Percentiles rank a stretch among this genome's conserved stretches.
Conservation (phyloP, 2,113 vertebrate genomes). For the Oncorhynchus mykiss region DNA sequence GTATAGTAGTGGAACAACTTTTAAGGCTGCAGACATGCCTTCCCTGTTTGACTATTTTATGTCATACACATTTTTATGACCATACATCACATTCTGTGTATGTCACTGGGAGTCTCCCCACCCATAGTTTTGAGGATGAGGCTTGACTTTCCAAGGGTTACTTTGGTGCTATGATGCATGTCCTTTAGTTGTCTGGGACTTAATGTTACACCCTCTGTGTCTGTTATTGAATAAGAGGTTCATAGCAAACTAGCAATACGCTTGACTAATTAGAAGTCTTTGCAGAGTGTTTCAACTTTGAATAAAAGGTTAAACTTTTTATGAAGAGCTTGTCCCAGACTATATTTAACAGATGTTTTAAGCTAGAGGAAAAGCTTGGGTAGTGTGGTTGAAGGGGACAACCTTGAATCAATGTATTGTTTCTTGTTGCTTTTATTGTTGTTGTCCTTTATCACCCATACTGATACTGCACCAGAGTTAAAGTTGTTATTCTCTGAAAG, state of each 20-base stretch:
- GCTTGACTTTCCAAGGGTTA: slow-evolving; percentile 59
- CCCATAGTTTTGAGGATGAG: slow-evolving; percentile 54
- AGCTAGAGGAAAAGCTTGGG: not conserved
- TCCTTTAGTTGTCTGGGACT: slow-evolving; percentile 46
- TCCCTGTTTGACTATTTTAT: slow-evolving; percentile 22
- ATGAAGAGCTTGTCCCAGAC: not conserved
- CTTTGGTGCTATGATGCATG: slow-evolving; percentile 57
- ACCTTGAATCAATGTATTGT: too few species aligned
- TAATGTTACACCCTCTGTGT: slow-evolving; percentile 44
- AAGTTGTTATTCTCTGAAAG: not conserved
- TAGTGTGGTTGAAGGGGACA: too few species aligned
- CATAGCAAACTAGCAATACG: slow-evolving; percentile 5
- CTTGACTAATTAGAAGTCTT: not conserved
- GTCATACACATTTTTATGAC: slow-evolving; percentile 33
- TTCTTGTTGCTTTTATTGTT: too few species aligned
- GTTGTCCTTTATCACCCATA: too few species aligned
- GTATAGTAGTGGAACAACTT: not conserved
- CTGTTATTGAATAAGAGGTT: slow-evolving; percentile 39
- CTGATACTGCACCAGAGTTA: not conserved
- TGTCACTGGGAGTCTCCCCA: slow-evolving; percentile 26
- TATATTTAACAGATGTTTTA: not conserved
- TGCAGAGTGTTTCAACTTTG: not conserved
- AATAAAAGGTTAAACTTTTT: not conserved
- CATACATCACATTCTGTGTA: slow-evolving; percentile 24
- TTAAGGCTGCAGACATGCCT: slow-evolving; percentile 17